Evolutionary conservation across 2,113 vertebrate species (phyloP), one percentile per base, ranked within the genome.

Genomic region (Petrocephalus microphthalmus): DNA sequence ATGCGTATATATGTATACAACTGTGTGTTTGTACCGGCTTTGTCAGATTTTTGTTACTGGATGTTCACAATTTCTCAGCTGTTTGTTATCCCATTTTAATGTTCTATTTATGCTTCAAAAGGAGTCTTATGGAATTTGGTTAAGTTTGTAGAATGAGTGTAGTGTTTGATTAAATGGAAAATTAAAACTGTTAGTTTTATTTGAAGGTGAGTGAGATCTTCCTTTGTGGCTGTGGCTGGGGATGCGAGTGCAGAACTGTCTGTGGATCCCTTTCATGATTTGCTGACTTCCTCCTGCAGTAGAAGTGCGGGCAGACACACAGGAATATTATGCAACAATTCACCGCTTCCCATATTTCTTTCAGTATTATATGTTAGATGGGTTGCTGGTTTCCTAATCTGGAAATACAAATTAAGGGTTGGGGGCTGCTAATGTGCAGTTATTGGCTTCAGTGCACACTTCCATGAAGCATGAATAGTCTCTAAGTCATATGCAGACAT

Each of bases 171-270:
- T 87, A 54, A 74, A 87, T 49, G 87, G 13, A 71, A 74, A 78
- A 87, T 74, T 71, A 64, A 87, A 86, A 87, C 71, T 33, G 45
- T 42, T 49, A 49, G 86, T 87, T 78, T 87, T 54, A 88, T 88
- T 56, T 52, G 11, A 60, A 83, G 74, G 37, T 20, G 52, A 57
- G 78, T 54, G 37, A 22, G 29, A 6, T 57, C 52, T 56, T 85
- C 17, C 52, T 88, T 17, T 42, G 20, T 88, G 85, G 64, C 54
- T n/a, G 19, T 33, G 13, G 56, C 7, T 49, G 22, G 8, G 29
- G n/a, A 54, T 42, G 49, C 17, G 49, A 37, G n/a, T 10, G 84
- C 4, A 6, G 33, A 78, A 6, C 5, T 33, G 71, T 42, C 71
- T 78, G 67, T 1, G 71, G 13, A 42, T 78, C 19, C 33, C 29